Conservation (phyloP, 2,113 vertebrate species). For the Myrmophylax atrothorax region DNA sequence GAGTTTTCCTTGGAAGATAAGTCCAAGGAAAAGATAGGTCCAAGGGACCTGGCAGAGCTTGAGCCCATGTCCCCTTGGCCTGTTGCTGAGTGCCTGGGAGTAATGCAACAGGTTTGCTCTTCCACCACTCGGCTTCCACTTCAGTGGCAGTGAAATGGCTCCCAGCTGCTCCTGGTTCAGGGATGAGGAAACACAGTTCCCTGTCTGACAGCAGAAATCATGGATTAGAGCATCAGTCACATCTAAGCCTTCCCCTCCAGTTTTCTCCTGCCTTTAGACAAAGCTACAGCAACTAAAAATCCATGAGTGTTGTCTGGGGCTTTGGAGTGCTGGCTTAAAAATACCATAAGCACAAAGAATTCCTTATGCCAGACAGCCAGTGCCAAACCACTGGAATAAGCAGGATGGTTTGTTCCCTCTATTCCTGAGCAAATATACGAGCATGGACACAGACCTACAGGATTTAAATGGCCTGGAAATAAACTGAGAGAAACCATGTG, state of each 20-base stretch:
- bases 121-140: background rate
- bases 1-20: background rate
- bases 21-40: too few species aligned
- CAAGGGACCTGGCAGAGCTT: too few species aligned
- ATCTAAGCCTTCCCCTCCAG: background rate
- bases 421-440: background rate
- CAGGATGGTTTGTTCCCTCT: background rate
- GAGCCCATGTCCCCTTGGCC: too few species aligned
- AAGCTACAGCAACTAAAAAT: background rate
- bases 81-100: too few species aligned
- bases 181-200: background rate
- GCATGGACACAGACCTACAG: fast-evolving
- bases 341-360: background rate
- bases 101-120: background rate
- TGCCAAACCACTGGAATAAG: background rate
- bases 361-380: background rate
- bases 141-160: background rate
- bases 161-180: background rate
- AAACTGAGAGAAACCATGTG: background rate
- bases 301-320: fast-evolving
- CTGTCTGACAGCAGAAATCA: background rate
- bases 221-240: background rate
- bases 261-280: background rate
- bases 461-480: background rate
- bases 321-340: background rate